Conservation (phyloP, 2,888 invertebrate genomes). For the Drosophila nigricruria region DNA sequence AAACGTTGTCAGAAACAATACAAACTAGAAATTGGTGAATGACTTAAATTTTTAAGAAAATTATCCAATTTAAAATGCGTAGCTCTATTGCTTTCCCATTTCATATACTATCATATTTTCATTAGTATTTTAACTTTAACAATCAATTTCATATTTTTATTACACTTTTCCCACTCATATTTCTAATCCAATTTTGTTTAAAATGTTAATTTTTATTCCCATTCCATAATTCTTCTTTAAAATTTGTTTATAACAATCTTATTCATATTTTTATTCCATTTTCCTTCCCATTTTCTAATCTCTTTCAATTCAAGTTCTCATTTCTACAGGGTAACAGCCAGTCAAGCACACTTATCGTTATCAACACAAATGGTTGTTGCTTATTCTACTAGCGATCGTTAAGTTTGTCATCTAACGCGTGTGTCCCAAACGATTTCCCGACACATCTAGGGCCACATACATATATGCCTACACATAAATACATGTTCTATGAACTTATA, state of each 20-base stretch:
- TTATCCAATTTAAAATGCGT: too few species aligned
- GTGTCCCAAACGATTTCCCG: constrained; percentile 43
- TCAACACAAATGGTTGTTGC: constrained; percentile 7
- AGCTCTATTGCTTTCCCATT: too few species aligned
- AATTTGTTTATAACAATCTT: background rate
- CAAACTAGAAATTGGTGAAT: too few species aligned
- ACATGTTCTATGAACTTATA: background rate
- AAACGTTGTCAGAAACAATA: too few species aligned
- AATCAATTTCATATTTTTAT: background rate
- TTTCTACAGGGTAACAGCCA: constrained; percentile 2
- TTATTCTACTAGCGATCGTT: constrained; percentile 20
- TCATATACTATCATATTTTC: too few species aligned
- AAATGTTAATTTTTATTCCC: background rate
- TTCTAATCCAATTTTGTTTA: background rate
- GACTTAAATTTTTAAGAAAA: too few species aligned
- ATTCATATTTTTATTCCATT: background rate
- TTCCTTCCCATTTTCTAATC: too few species aligned
- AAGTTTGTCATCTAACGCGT: constrained; percentile 58
- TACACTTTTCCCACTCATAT: background rate
- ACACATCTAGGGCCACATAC: constrained; percentile 1
- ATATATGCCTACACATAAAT: background rate
- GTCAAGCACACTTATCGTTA: background rate
- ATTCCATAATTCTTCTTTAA: background rate
- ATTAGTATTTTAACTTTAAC: too few species aligned
- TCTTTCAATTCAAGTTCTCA: background rate